Conservation (phyloP, 2,888 invertebrate genomes). For the Lepidochrysops patricia region DNA sequence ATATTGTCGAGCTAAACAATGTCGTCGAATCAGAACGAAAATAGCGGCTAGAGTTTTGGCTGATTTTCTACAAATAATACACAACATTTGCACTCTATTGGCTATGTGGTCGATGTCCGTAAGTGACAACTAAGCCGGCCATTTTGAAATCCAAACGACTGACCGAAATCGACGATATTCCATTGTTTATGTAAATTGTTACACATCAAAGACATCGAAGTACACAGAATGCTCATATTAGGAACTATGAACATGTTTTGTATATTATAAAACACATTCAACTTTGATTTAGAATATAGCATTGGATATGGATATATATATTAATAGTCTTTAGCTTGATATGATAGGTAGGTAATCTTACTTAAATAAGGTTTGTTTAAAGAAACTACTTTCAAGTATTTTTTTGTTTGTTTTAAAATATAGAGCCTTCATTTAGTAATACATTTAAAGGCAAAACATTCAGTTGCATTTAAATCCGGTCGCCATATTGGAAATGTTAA, state of each 20-base stretch:
- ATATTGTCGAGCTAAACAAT: no score
- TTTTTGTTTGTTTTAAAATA: no score
- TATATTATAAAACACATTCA: not conserved
- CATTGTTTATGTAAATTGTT: not conserved
- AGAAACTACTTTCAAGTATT: no score
- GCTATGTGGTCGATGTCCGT: no score
- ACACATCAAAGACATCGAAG: not conserved
- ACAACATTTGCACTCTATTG: no score
- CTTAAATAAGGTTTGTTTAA: not conserved
- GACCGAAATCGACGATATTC: not conserved
- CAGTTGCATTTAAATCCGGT: not conserved
- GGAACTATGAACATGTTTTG: not conserved
- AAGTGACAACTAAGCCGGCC: not conserved
- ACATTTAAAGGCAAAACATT: not conserved
- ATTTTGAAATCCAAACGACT: not conserved
- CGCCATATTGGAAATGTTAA: conserved; percentile 18
- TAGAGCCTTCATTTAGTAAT: not conserved
- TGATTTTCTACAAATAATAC: no score
- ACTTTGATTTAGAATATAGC: not conserved
- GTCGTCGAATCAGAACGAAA: no score
- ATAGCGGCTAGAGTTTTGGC: no score
- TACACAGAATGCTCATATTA: not conserved
- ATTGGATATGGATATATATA: not conserved
- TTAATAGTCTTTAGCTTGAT: no score
- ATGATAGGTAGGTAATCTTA: no score